Evolutionary conservation across 2,113 vertebrate genomes (phyloP).

Genomic region (Pao palembangensis): DNA sequence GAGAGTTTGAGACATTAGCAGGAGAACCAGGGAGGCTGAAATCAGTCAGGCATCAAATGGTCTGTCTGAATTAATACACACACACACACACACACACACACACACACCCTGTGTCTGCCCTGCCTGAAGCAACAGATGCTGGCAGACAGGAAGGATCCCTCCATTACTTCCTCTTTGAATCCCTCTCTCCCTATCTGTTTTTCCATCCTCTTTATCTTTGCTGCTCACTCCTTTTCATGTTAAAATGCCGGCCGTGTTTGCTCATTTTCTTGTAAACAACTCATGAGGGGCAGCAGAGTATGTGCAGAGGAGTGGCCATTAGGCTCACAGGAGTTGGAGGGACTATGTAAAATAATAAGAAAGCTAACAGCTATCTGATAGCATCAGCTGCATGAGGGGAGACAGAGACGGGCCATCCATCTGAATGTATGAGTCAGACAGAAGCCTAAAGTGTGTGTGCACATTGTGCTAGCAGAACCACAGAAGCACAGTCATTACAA

Average conservation of each 20-base stretch:
- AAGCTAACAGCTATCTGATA: constrained; percentile 65
- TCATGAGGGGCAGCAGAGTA: constrained; percentile 51
- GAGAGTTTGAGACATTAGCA: constrained; percentile 22
- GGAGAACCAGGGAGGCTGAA: constrained; percentile 41
- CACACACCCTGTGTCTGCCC: constrained; percentile 10
- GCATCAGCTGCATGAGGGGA: constrained; percentile 66
- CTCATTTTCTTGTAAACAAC: constrained; percentile 61
- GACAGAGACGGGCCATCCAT: constrained; percentile 74
- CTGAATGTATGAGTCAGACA: constrained; percentile 70
- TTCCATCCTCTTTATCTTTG: constrained; percentile 47
- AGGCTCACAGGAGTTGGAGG: constrained; percentile 16
- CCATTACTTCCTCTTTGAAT: constrained; percentile 43
- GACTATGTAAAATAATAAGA: constrained; percentile 34
- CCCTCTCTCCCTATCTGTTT: constrained; percentile 19
- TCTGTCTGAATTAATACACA: constrained; percentile 65
- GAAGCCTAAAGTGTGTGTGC: constrained; percentile 26
- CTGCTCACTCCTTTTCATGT: constrained; percentile 49
- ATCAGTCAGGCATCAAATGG: constrained; percentile 64
- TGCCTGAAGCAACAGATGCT: constrained; percentile 60
- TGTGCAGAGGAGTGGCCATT: constrained; percentile 48
- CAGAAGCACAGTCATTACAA: constrained; percentile 2
- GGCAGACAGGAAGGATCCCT: constrained; percentile 48
- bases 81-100: constrained; percentile 46
- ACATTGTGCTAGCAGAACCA: constrained; percentile 2
- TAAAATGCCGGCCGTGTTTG: constrained; percentile 65